Conservation (phyloP, 92 coral and sea anemone genomes). For the Zoanthus sansibaricus region DNA sequence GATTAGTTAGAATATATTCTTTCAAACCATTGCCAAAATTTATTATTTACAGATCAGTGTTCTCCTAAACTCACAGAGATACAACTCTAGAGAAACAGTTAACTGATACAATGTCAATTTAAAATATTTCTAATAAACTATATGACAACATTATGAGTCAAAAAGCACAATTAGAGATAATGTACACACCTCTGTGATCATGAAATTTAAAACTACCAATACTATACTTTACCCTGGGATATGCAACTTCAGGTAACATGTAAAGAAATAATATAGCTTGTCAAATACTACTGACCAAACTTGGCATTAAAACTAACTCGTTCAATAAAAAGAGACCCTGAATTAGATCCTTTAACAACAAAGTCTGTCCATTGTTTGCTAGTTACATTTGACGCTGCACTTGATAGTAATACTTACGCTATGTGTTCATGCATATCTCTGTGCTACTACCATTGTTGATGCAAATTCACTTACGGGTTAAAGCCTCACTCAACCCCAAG, state of each 20-base stretch:
- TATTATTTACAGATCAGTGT: too few species aligned
- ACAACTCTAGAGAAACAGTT: background rate
- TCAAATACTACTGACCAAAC: constrained; percentile 3
- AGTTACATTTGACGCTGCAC: constrained; percentile 66
- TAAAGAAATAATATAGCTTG: background rate
- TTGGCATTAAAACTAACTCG: constrained; percentile 33
- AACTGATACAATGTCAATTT: background rate
- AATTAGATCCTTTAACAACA: constrained; percentile 54
- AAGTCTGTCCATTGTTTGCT: constrained; percentile 63
- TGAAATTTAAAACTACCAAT: background rate
- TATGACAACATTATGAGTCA: background rate
- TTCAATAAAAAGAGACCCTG: constrained; percentile 53
- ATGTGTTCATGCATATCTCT: constrained; percentile 40
- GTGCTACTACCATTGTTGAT: constrained; percentile 15
- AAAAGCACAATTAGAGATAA: background rate
- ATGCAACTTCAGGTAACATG: background rate
- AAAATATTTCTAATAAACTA: background rate
- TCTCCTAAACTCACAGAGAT: too few species aligned
- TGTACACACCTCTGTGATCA: background rate
- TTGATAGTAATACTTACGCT: constrained; percentile 60
- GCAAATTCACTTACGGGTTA: constrained; percentile 58
- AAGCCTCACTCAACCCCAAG: constrained; percentile 43
- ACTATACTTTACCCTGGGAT: constrained; percentile 5
- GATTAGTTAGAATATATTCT: too few species aligned
- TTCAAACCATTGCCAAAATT: too few species aligned